Conservation (phyloP, 2,113 vertebrate species). For the Petromus typicus region DNA sequence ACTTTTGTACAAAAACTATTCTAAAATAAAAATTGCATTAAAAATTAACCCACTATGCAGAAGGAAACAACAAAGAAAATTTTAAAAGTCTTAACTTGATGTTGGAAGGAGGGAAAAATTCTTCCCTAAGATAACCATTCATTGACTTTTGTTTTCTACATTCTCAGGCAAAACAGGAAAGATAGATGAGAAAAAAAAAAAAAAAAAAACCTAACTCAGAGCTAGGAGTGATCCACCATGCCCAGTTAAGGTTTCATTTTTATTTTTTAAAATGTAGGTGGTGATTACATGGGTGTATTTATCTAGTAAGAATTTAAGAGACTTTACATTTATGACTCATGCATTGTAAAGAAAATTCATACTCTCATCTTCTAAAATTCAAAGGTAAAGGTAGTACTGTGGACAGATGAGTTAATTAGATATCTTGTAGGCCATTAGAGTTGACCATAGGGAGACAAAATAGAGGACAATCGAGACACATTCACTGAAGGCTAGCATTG, state of each 20-base stretch:
- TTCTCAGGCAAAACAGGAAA: not conserved
- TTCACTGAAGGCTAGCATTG: no score
- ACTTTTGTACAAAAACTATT: constrained; percentile 16
- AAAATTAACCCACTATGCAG: constrained; percentile 16
- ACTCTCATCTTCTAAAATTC: constrained; percentile 38
- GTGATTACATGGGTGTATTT: not conserved
- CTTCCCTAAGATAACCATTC: not conserved
- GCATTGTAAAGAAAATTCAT: constrained; percentile 15
- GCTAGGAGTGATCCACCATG: no score
- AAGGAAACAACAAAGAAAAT: not conserved
- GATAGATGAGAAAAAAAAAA: not conserved
- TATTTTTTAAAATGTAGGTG: not conserved
- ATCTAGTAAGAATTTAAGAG: constrained; percentile 50
- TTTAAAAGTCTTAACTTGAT: constrained; percentile 6
- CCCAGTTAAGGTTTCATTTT: not conserved
- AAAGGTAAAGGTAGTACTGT: not conserved
- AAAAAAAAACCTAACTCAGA: not conserved
- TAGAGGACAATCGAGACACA: no score
- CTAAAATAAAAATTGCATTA: not conserved
- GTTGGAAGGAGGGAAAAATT: not conserved
- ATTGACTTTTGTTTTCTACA: not conserved
- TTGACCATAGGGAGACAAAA: no score
- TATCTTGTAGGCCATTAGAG: no score
- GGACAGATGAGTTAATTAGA: no score
- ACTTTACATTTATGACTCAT: constrained; percentile 19